Base-by-base conservation (phyloP, 2,888 invertebrate species). In the Ophraella communa region DNA sequence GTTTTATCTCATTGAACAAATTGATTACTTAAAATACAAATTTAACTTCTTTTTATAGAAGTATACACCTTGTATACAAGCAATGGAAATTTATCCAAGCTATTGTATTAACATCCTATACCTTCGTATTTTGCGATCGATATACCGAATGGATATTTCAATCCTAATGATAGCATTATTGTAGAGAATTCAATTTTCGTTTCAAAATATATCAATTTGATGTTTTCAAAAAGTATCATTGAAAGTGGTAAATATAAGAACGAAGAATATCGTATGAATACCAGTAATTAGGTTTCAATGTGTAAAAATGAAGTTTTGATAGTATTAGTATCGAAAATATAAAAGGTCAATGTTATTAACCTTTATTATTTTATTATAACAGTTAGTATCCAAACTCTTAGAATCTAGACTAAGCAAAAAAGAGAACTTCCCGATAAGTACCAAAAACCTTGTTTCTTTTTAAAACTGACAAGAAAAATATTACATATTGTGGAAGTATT, bases 361-460 rank as follows among this genome's bases (percentile, higher is more conserved):
- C n/a, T n/a, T n/a, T n/a, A n/a, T n/a, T n/a, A n/a, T n/a, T n/a
- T n/a, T n/a, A n/a, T n/a, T n/a, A n/a, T n/a, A n/a, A n/a, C n/a
- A n/a, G n/a, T n/a, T n/a, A n/a, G n/a, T n/a, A n/a, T n/a, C n/a
- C n/a, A n/a, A n/a, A n/a, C n/a, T n/a, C 49, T 51, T 51, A 2
- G 23, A 51, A 23, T 18, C 49, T 51, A n/a, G 17, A 14, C 21
- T 18, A 21, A 24, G 21, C 20, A 44, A 24, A 42, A 53, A 53
- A 61, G 45, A 45, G 45, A n/a, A 30, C 39, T 52, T 59, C 58
- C 42, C 24, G 51, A 51, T 59, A 54, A 53, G 42, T 20, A 17
- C 47, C 18, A 39, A 56, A 54, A 55, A 39, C 27, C 33, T 27
- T 18, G 27, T 24, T 44, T 27, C 14, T 7, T 11, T n/a, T 42